Evolutionary conservation across 2,113 vertebrate genomes (phyloP), one percentile per base, ranked within the genome.

Genomic region (Taxidea taxus): DNA sequence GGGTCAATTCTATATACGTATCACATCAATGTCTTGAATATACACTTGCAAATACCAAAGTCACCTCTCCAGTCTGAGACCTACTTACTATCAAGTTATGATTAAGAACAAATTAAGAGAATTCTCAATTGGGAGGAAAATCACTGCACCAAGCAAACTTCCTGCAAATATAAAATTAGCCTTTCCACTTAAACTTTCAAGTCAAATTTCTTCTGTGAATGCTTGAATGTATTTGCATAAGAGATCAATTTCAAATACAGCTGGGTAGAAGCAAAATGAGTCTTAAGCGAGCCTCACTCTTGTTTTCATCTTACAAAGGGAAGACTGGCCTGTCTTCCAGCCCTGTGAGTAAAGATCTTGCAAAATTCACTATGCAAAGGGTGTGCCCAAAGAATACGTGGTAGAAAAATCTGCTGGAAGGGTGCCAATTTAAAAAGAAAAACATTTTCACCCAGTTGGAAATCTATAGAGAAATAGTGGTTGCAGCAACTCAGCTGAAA

Each of bases 381-480:
- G 97, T 91, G 90, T 98, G 97, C 93, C 97, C 96, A 97, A 98
- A 98, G 97, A 98, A 97, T 2, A 0, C 75, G 96, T 82, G 18
- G 7, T 95, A 86, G 94, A 97, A 98, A 98, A 98, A 93, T 94
- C 51, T 96, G 51, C 25, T 97, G 94, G 94, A 87, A 81, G 8
- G 96, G 56, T 94, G 97, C 96, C 98, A 97, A 80, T 90, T 97
- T 29, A 98, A 97, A 85, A 95, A 95, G 92, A 94, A 97, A 98
- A 98, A 90, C 83, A 97, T 97, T 95, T 95, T 97, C 70, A 95
- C 88, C 72, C 96, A 97, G 92, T 94, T 98, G 98, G 97, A 98
- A 97, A 94, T 49, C 68, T 42, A 96, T 42, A 96, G 51, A 16
- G 2, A 93, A 87, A 95, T 1, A 5, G 89, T 70, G 91, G 37